phyloP scores from a whole-genome alignment of 2,888 invertebrate species.

The Tinea pellionella region DNA sequence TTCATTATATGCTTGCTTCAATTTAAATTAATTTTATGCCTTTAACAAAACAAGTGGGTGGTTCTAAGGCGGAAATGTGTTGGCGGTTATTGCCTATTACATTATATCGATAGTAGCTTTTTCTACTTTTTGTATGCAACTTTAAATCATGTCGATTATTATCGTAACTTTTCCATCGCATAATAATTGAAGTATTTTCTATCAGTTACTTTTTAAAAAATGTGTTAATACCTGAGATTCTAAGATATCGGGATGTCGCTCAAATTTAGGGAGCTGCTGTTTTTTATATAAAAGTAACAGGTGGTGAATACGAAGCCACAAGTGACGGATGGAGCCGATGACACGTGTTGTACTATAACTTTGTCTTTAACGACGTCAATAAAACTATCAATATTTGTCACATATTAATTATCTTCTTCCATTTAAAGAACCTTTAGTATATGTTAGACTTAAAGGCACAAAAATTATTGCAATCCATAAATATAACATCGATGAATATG shows the following conservation, averaged over 20 bases:
- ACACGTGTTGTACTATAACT: slow-evolving; percentile 1
- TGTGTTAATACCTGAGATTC: too few species aligned
- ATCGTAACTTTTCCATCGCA: too few species aligned
- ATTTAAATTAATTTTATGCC: slow-evolving; percentile 6
- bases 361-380: neutral
- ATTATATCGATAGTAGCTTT: slow-evolving; percentile 13
- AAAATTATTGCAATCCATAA: neutral
- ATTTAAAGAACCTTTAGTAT: too few species aligned
- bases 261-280: neutral
- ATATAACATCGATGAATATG: neutral
- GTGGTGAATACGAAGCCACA: slow-evolving; percentile 3
- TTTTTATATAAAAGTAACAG: slow-evolving; percentile 5
- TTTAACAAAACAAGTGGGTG: slow-evolving; percentile 18
- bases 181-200: too few species aligned
- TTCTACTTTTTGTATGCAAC: neutral
- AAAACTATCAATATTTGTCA: neutral
- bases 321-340: slow-evolving; percentile 12
- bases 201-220: too few species aligned
- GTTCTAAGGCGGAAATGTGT: slow-evolving; percentile 28
- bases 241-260: neutral
- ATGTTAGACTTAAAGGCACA: neutral
- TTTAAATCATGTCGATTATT: neutral
- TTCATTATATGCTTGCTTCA: neutral
- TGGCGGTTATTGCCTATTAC: slow-evolving; percentile 27
- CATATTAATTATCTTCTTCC: neutral